A percentile compares a stretch with the other conserved stretches of the same genome.
Conservation (phyloP, 2,113 vertebrate species). For the Passerina amoena region DNA sequence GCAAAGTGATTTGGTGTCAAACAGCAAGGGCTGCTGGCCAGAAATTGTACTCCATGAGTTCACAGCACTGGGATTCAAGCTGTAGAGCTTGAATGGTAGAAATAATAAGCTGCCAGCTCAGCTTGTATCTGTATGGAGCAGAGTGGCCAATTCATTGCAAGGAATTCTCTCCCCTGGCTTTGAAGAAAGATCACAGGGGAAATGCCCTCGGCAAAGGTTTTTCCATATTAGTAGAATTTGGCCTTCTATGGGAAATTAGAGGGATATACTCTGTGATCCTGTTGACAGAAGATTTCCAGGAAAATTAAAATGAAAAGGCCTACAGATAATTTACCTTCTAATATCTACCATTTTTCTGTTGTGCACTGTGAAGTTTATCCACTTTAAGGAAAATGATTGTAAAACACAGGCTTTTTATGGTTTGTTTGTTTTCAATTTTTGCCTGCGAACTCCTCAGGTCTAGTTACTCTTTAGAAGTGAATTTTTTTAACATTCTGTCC, state of each 20-base stretch:
- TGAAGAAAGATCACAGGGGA: background rate
- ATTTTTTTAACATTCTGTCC: background rate
- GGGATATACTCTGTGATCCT: background rate
- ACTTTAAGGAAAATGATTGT: background rate
- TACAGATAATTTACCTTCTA: background rate
- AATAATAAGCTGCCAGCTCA: background rate
- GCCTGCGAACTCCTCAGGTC: background rate
- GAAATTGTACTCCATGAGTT: rapidly evolving
- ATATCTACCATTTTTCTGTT: background rate
- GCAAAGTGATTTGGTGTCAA: background rate
- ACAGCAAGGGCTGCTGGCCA: rapidly evolving
- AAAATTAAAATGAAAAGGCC: background rate
- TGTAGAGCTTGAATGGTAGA: rapidly evolving
- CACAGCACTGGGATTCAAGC: background rate
- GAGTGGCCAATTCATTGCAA: background rate
- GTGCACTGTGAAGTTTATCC: background rate
- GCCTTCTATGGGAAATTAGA: background rate
- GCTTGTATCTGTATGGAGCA: background rate
- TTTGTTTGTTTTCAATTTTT: background rate
- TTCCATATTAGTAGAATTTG: background rate
- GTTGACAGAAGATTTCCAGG: background rate
- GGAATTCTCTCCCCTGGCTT: background rate
- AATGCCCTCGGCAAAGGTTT: background rate
- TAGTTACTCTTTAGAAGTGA: background rate
- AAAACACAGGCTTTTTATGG: background rate